phyloP scores from a whole-genome alignment of 2,113 vertebrate species.

The Macaca fascicularis region DNA sequence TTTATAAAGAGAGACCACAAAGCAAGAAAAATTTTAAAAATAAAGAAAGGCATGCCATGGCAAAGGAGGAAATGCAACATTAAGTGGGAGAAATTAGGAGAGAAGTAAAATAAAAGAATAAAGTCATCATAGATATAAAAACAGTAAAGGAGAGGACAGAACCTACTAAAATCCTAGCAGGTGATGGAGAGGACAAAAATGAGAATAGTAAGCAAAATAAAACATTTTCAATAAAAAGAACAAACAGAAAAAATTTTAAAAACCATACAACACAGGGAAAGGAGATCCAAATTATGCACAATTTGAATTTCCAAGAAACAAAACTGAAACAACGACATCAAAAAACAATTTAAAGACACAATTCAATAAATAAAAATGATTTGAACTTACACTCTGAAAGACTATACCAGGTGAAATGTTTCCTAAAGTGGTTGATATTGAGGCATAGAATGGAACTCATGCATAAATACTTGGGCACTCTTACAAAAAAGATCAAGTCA shows the following conservation, averaged over 20 bases:
- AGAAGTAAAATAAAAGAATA: not conserved
- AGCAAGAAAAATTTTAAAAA: not conserved
- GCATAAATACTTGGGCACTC: not conserved
- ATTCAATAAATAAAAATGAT: not conserved
- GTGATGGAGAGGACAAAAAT: not conserved
- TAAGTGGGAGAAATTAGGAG: not conserved
- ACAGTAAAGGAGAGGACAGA: not conserved
- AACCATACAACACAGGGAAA: not conserved
- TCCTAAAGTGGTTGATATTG: not conserved
- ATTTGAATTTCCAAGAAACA: not conserved
- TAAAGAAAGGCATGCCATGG: not conserved
- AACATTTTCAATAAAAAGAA: not conserved
- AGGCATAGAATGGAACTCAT: not conserved
- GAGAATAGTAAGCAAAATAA: not conserved
- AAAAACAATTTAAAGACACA: not conserved
- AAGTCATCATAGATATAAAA: not conserved
- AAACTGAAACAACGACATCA: not conserved
- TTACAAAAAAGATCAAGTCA: not conserved
- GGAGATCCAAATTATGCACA: not conserved
- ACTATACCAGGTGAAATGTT: not conserved
- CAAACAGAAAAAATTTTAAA: not conserved
- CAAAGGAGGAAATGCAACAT: not conserved
- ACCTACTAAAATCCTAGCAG: not conserved
- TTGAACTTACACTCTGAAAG: not conserved
- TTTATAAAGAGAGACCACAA: not conserved